A percentile compares a stretch with the other conserved stretches of the same genome.
phyloP scores from a whole-genome alignment of 2,888 invertebrate genomes.

The Epirrhoe alternata region DNA sequence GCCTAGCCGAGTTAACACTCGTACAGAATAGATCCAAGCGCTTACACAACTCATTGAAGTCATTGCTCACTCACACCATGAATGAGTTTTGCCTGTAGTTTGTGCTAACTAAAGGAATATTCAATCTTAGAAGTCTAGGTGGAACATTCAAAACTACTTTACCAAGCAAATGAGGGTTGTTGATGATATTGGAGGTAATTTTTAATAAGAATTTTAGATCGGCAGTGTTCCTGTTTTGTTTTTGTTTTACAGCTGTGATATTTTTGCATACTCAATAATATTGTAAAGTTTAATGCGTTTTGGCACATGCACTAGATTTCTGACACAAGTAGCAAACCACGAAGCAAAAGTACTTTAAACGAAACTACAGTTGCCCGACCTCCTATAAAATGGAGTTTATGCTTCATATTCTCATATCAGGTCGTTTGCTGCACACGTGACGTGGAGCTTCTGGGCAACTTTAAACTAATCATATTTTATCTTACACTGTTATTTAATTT shows the following conservation, averaged over 20 bases:
- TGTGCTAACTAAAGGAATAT: too few relatives aligned
- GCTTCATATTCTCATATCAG: conserved; percentile 26
- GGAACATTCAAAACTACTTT: too few relatives aligned
- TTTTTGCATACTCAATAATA: conserved; percentile 1
- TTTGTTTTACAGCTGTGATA: not conserved
- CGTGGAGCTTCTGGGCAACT: conserved; percentile 15
- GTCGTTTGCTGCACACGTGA: conserved; percentile 30
- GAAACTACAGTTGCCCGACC: conserved; percentile 32
- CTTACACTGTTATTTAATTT: not conserved
- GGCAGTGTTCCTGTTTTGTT: not conserved
- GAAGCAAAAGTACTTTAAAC: conserved; percentile 32
- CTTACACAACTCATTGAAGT: too few relatives aligned
- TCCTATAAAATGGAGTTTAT: conserved; percentile 38
- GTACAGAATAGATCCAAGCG: too few relatives aligned
- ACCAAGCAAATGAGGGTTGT: too few relatives aligned
- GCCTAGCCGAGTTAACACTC: too few relatives aligned
- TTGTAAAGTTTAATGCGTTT: conserved; percentile 27
- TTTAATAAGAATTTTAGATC: too few relatives aligned
- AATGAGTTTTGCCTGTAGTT: too few relatives aligned
- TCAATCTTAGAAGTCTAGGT: too few relatives aligned
- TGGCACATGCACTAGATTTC: conserved; percentile 33
- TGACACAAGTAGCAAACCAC: conserved; percentile 22
- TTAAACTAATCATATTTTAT: conserved; percentile 7
- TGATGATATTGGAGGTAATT: too few relatives aligned
- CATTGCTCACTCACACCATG: too few relatives aligned